Evolutionary conservation across 2,888 invertebrate species (phyloP).

Genomic region (Hoplodrina blanda): DNA sequence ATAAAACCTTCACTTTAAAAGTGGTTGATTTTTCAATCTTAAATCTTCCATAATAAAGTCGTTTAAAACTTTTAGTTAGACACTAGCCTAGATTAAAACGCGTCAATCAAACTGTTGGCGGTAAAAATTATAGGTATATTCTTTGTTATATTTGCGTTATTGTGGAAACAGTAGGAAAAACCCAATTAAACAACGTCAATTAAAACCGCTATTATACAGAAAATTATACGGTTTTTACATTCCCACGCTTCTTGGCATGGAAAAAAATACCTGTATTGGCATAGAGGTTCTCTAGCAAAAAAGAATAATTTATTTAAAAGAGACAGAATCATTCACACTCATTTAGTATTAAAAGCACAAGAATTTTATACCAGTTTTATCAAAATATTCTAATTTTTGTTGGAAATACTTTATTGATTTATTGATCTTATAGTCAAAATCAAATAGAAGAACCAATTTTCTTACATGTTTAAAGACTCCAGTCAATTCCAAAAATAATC

Average conservation of each 20-base stretch:
- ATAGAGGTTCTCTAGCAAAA: neutral
- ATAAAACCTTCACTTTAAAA: neutral
- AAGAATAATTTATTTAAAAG: neutral
- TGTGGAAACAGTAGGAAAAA: conserved; percentile 16
- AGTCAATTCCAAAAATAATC: neutral
- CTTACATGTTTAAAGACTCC: neutral
- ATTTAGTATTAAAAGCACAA: neutral
- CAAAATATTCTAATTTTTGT: neutral
- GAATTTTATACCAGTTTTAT: neutral
- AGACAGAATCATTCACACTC: neutral
- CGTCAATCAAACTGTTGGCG: neutral
- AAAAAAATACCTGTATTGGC: neutral
- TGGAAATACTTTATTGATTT: neutral
- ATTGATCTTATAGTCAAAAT: neutral
- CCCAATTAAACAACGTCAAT: neutral
- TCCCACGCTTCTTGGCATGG: conserved; percentile 31
- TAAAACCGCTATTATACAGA: conserved; percentile 9
- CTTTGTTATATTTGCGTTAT: neutral
- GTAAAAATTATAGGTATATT: neutral
- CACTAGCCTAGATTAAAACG: neutral
- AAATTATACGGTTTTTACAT: neutral
- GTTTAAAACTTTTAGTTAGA: neutral
- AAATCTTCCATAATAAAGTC: neutral
- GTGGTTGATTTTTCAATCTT: neutral
- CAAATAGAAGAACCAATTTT: neutral